Evolutionary conservation across 2,888 invertebrate species (phyloP).

Genomic region (Agrilus cyanescens): DNA sequence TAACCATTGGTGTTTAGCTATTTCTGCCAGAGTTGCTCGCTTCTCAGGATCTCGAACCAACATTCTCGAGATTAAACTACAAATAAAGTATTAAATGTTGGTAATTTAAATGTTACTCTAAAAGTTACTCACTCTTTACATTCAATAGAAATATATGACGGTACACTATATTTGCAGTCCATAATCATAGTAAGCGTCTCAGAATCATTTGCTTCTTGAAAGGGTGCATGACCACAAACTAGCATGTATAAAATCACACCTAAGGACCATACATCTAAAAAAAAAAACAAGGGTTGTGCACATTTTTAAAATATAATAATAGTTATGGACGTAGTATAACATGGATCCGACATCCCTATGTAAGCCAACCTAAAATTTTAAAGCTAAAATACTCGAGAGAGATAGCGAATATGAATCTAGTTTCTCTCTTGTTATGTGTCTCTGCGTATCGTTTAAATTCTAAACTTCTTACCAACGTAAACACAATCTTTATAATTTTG

Average conservation of each 20-base stretch:
- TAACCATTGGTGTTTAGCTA: slow-evolving; percentile 78
- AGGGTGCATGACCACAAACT: slow-evolving; percentile 94
- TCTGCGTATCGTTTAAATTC: no score
- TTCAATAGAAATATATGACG: slow-evolving; percentile 71
- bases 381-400: no score
- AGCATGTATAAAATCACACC: slow-evolving; percentile 98
- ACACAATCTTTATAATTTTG: no score
- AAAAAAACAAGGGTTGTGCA: slow-evolving; percentile 5
- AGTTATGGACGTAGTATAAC: no score
- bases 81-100: slow-evolving; percentile 11
- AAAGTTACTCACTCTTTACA: slow-evolving; percentile 59
- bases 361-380: not conserved
- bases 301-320: not conserved
- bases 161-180: slow-evolving; percentile 96
- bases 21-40: slow-evolving; percentile 77
- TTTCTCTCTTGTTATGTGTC: no score
- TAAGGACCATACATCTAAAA: slow-evolving; percentile 91
- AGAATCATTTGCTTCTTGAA: slow-evolving; percentile 98
- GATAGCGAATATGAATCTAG: no score
- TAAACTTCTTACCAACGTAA: no score
- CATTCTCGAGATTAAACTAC: slow-evolving; percentile 83
- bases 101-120: not conserved
- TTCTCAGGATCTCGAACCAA: slow-evolving; percentile 86
- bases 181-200: slow-evolving; percentile 99
- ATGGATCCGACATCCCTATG: not conserved